Conservation (phyloP, 1,140 invertebrate species). For the Battus philenor region DNA sequence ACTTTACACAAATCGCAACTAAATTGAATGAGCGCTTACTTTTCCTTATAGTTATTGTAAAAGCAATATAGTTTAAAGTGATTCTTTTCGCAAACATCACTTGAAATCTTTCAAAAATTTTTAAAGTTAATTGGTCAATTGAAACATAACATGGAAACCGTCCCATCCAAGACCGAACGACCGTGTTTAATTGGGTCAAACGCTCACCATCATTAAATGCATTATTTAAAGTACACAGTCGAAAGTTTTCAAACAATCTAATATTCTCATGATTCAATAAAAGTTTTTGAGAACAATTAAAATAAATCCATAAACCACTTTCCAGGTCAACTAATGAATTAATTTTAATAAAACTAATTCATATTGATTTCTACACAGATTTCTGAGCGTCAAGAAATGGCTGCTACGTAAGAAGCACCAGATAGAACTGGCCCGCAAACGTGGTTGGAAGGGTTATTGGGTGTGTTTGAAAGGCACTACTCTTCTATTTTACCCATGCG, state of each 20-base stretch:
- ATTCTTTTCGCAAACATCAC: constrained; percentile 8
- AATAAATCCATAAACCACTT: too few relatives aligned
- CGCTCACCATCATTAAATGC: constrained; percentile 9
- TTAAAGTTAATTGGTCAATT: constrained; percentile 15
- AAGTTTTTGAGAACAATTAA: too few relatives aligned
- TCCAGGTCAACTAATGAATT: not conserved
- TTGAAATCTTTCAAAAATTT: constrained; percentile 8
- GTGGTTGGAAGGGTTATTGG: constrained; percentile 99
- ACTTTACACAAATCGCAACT: too few relatives aligned
- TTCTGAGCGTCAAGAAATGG: constrained; percentile 99
- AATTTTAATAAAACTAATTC: not conserved
- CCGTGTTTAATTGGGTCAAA: constrained; percentile 14
- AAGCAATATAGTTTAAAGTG: too few relatives aligned
- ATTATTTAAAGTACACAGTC: constrained; percentile 5
- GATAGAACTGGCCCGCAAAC: constrained; percentile 94
- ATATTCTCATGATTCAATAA: too few relatives aligned
- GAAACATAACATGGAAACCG: constrained; percentile 13
- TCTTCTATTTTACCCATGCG: constrained; percentile 96
- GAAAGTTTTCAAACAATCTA: constrained; percentile 9
- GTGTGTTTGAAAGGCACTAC: constrained; percentile 98
- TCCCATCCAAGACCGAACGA: constrained; percentile 9
- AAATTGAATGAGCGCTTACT: too few relatives aligned
- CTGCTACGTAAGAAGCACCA: constrained; percentile 96
- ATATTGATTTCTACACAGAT: constrained; percentile 78
- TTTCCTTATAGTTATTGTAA: too few relatives aligned